Percentiles rank a stretch among this genome's conserved stretches.
These are phyloP conservation scores for Dipodomys stephensi DNA, from an alignment of 2,113 vertebrate species.

Conservation along the genomic window DNA sequence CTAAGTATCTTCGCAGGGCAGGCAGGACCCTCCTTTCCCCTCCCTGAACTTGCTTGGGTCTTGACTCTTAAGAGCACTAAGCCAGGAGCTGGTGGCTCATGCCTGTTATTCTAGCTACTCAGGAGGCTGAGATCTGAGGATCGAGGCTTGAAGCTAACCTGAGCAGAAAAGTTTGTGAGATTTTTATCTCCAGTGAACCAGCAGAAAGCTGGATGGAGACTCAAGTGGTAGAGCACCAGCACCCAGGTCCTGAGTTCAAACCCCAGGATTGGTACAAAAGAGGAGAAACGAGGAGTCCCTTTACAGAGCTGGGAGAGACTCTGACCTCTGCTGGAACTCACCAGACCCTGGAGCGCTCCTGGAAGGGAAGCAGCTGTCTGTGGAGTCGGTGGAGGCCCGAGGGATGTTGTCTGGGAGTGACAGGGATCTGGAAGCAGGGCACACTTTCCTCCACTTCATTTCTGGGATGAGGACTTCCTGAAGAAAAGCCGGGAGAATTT, in stretches of 20 bases:
- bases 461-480: constrained; percentile 92
- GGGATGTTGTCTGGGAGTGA: constrained; percentile 90
- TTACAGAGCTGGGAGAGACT: neutral
- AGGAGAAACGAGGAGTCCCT: neutral
- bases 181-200: no score
- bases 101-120: no score
- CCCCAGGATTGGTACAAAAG: no score
- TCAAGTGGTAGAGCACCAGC: no score
- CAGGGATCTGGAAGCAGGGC: constrained; percentile 89
- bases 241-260: no score
- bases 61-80: neutral
- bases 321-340: neutral
- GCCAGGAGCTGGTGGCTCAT: no score
- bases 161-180: no score
- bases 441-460: constrained; percentile 95
- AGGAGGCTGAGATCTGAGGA: no score
- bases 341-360: constrained; percentile 88
- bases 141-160: no score
- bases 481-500: constrained; percentile 43
- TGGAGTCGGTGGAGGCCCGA: constrained; percentile 87
- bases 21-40: neutral
- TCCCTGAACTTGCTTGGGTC: neutral
- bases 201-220: no score
- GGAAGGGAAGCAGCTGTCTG: constrained; percentile 89
- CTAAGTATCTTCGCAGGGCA: neutral